Evolutionary conservation across 2,797 vertebrate species (phyloP), one percentile per base, ranked within the genome.

Genomic region (Oceanodroma leucorhoa): DNA sequence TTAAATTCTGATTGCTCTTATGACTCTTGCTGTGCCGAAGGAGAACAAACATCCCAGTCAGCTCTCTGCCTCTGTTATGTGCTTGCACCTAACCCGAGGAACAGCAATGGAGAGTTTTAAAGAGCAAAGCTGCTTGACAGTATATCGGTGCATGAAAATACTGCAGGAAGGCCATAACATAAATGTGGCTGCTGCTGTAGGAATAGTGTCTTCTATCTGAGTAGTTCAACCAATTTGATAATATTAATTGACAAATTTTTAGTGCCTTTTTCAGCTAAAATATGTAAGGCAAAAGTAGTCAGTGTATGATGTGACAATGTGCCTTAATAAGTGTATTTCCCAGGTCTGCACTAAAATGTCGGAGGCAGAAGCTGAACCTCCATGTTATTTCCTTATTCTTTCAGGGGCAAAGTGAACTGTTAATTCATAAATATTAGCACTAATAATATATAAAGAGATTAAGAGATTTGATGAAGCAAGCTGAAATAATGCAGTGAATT

Each of bases 401-500:
- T 71, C 58, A 76, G 41, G 17, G 30, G 5, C 34, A 83, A 83
- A 75, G 24, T 38, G 27, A 89, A 60, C 17, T 73, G 45, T 75
- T 64, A 80, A 67, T 43, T 61, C 8, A 23, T 53, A 75, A 55
- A 14, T 64, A 66, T 80, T 69, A 94, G 9, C 20, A 38, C 20
- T 77, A 71, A 22, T 36, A 72, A 76, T 46, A 46, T 55, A 43
- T 38, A 23, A 93, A 86, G 22, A 83, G 41, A 83, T 66, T 38
- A 83, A 45, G 30, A 53, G 48, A 61, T 41, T 83, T 85, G 67
- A 87, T 91, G 87, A 83, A 34, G 23, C 69, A 29, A 45, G n/a
- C 27, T 15, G 18, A 90, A 93, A 88, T 54, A 90, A 88, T 51
- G 9, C 41, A 62, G 62, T 55, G 27, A 87, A 80, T 84, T 75